phyloP scores from a whole-genome alignment of 1,140 invertebrate genomes.

The Ceratoteleas bidentatus region DNA sequence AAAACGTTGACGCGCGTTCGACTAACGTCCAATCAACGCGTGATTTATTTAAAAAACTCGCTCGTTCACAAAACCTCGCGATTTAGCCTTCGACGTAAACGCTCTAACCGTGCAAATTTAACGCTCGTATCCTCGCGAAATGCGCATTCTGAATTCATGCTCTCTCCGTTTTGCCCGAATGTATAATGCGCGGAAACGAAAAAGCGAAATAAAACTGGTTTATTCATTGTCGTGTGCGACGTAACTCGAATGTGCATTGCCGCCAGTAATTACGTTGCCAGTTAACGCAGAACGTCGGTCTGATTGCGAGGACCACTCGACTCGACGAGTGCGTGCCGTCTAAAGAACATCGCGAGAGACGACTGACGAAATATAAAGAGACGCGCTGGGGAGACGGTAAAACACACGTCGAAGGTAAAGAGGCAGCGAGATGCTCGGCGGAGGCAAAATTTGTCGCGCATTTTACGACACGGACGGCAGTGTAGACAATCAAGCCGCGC shows the following conservation, averaged over 20 bases:
- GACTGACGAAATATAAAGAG: conserved; percentile 55
- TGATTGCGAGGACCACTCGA: conserved; percentile 62
- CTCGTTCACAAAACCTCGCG: no score
- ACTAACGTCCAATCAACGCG: no score
- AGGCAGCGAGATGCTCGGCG: conserved; percentile 37
- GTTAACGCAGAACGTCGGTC: conserved; percentile 34
- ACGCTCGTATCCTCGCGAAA: conserved; percentile 25
- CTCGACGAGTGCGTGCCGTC: conserved; percentile 47
- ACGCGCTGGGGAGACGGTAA: conserved; percentile 15
- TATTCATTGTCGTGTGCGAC: conserved; percentile 50
- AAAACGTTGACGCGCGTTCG: no score
- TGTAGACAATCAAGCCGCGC: conserved; percentile 68
- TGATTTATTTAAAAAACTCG: no score
- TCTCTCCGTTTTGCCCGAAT: conserved; percentile 13
- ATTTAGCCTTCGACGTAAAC: conserved; percentile 30
- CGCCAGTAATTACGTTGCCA: conserved; percentile 53
- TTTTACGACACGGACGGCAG: conserved; percentile 65
- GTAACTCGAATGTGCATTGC: conserved; percentile 35
- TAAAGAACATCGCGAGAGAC: conserved; percentile 54
- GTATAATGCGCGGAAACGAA: conserved; percentile 24
- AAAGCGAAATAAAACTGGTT: conserved; percentile 44
- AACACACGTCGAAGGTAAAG: conserved; percentile 51
- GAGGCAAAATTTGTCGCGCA: conserved; percentile 55
- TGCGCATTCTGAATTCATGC: conserved; percentile 18
- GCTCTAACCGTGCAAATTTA: conserved; percentile 16